phyloP scores from a whole-genome alignment of 2,888 invertebrate genomes.

The Ypsolopha scabrella region DNA sequence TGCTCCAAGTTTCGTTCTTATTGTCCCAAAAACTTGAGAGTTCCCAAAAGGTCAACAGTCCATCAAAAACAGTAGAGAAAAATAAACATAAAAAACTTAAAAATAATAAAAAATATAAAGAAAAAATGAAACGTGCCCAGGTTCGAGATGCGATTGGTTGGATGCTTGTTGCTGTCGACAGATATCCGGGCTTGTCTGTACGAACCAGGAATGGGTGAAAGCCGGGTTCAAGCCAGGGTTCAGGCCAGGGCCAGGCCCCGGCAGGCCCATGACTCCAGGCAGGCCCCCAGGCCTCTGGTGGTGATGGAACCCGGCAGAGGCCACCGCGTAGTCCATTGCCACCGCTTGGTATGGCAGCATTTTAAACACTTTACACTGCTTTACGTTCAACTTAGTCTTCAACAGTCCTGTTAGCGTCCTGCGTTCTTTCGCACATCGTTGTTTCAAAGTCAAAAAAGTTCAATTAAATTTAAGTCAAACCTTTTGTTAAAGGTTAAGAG shows the following conservation, averaged over 20 bases:
- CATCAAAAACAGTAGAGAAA: slow-evolving; percentile 12
- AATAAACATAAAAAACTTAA: slow-evolving; percentile 27
- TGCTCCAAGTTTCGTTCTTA: too few species aligned
- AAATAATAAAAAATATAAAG: slow-evolving; percentile 61
- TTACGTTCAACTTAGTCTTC: slow-evolving; percentile 19
- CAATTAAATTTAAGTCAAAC: slow-evolving; percentile 18
- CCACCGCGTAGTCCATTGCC: slow-evolving; percentile 86
- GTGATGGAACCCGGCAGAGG: slow-evolving; percentile 63
- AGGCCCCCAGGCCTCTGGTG: slow-evolving; percentile 65
- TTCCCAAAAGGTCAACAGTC: slow-evolving; percentile 16
- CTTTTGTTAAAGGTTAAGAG: neutral
- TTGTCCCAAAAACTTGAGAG: neutral
- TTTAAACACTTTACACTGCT: slow-evolving; percentile 31
- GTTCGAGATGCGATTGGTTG: slow-evolving; percentile 86
- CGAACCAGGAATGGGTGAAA: slow-evolving; percentile 96
- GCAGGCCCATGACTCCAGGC: slow-evolving; percentile 70
- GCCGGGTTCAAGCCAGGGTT: slow-evolving; percentile 74
- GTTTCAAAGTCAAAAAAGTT: slow-evolving; percentile 23
- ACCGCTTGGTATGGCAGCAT: slow-evolving; percentile 92
- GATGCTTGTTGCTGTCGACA: slow-evolving; percentile 86
- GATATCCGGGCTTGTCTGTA: slow-evolving; percentile 89
- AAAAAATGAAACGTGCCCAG: slow-evolving; percentile 87
- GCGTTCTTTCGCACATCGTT: slow-evolving; percentile 31
- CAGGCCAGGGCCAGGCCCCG: slow-evolving; percentile 59
- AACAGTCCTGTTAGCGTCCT: slow-evolving; percentile 26